Percentiles rank a stretch among this genome's conserved stretches.
These are phyloP conservation scores for Rhingia campestris DNA, from an alignment of 2,888 invertebrate genomes.

Conservation along the genomic window DNA sequence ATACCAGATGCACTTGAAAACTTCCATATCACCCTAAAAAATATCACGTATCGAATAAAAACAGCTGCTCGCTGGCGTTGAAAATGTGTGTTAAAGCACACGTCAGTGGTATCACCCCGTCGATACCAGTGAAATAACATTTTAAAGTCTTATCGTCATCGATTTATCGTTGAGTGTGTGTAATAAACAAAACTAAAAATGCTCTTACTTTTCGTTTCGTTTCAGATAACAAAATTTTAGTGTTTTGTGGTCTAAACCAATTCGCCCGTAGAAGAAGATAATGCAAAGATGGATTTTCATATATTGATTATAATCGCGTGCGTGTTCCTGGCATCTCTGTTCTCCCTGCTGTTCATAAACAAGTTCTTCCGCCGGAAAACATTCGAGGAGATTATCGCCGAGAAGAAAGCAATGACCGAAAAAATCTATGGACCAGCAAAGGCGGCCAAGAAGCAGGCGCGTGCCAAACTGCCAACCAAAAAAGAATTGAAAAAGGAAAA, in stretches of 20 bases:
- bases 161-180: constrained; percentile 22
- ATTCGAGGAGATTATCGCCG: constrained; percentile 82
- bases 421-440: constrained; percentile 81
- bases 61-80: neutral
- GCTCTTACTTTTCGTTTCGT: constrained; percentile 22
- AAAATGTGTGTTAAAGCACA: neutral
- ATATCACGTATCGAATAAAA: too few species aligned
- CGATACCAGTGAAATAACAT: constrained; percentile 10
- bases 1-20: too few species aligned
- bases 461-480: constrained; percentile 78
- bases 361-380: constrained; percentile 82
- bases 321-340: constrained; percentile 81
- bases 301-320: constrained; percentile 82
- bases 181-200: constrained; percentile 35
- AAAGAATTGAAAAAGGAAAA: constrained; percentile 81
- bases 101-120: constrained; percentile 34
- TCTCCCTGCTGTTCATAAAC: constrained; percentile 82
- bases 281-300: constrained; percentile 83
- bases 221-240: constrained; percentile 57
- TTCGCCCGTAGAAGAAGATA: constrained; percentile 76
- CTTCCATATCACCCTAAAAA: too few species aligned
- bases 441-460: constrained; percentile 73
- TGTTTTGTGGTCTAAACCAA: constrained; percentile 42
- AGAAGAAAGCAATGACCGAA: constrained; percentile 81
- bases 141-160: too few species aligned